Evolutionary conservation across 2,888 invertebrate species (phyloP), one percentile per base, ranked within the genome.

Genomic region (Spodoptera picta): DNA sequence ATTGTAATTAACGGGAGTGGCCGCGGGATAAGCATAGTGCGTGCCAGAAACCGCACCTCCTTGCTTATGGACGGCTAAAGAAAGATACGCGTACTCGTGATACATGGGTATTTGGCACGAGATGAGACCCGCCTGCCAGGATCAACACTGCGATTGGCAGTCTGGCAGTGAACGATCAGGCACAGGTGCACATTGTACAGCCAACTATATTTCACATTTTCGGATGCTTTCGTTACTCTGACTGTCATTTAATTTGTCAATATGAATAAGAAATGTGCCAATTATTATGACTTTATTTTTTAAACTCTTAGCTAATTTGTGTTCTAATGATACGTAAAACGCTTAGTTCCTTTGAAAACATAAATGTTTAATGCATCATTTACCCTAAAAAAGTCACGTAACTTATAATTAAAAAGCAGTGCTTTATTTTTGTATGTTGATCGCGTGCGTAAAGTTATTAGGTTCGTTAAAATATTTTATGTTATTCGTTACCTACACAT

Each of bases 81-180:
- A 83, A 82, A 83, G 83, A 86, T 84, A 84, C 24, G 36, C 19
- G 10, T 44, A 42, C 31, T 12, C 31, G 76, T 80, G 80, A 80
- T 73, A 79, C 78, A 83, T 61, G 74, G 65, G 57, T 58, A 66
- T 69, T 78, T 77, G 78, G 78, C 82, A 82, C 78, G 74, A 73
- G 62, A 71, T 63, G 55, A 52, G 50, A 61, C 66, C 44, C 51
- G 50, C 31, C 64, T 70, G 80, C 80, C 77, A 80, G 80, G 79
- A 80, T 77, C 79, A 80, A 80, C 76, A 78, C 56, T 41, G 23
- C 56, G 51, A 71, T 51, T 61, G 66, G 61, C 56, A 72, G 54
- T 45, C 36, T 57, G 55, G 50, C 69, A 68, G 41, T 72, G 61
- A 79, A 52, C 69, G 65, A 79, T 79, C 69, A 75, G 61, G 59